Evolutionary conservation across 1,140 invertebrate species (phyloP).

Genomic region (Mizuhopecten yessoensis): DNA sequence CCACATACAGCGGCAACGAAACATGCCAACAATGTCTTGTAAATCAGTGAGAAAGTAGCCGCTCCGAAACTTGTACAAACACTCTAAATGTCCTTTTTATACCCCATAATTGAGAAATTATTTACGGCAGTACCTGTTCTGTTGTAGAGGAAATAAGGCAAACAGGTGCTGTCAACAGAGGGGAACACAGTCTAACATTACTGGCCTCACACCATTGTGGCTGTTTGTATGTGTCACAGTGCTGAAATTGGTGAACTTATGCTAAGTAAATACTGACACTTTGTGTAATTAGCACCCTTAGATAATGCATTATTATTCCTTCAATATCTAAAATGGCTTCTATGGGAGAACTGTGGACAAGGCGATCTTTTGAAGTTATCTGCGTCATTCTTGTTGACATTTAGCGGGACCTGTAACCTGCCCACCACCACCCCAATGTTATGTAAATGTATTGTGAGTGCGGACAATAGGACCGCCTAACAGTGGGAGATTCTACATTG

Average conservation of each 20-base stretch:
- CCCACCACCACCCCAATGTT: neutral
- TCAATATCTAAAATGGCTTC: neutral
- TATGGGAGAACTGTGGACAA: neutral
- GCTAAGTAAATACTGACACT: constrained; percentile 38
- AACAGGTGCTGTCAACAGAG: constrained; percentile 7
- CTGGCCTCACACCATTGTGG: neutral
- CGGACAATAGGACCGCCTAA: neutral
- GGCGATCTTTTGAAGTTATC: neutral
- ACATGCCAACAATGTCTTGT: neutral
- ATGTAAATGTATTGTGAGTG: neutral
- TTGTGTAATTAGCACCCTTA: neutral
- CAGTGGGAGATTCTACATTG: neutral
- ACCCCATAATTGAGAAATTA: constrained; percentile 24
- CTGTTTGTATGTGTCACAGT: neutral
- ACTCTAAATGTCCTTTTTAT: constrained; percentile 35
- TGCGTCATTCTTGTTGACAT: constrained; percentile 21
- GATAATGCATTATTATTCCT: neutral
- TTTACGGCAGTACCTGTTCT: neutral
- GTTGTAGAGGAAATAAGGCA: constrained; percentile 24
- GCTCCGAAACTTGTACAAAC: constrained; percentile 5
- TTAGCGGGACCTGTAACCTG: neutral
- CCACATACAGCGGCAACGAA: neutral
- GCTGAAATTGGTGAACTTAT: constrained; percentile 29
- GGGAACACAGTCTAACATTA: neutral
- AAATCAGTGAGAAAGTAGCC: constrained; percentile 9